Base-by-base conservation (phyloP, 2,113 vertebrate species). In the Pampusana beccarii region DNA sequence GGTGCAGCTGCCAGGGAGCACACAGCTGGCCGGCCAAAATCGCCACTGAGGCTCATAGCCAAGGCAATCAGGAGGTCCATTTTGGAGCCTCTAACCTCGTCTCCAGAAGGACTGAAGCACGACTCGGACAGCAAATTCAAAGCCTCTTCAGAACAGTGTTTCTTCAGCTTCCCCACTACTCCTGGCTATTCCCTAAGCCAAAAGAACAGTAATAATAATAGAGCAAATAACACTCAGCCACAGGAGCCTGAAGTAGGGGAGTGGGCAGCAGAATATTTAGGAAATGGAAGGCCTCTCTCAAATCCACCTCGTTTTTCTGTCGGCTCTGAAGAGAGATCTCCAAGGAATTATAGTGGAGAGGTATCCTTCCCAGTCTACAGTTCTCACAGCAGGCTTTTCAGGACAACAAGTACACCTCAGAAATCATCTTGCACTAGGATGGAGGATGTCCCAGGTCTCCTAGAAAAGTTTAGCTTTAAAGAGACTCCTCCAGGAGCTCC, bases 391-490 rank as follows among this genome's bases (percentile, higher is more conserved):
- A 73, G 54, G 60, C 44, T 65, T 42, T 81, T 70, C 60, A 93
- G 81, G 58, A n/a, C 16, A 58, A 48, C 33, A 33, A 51, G 16
- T 16, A 17, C 34, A 16, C 54, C 80, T 60, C 65, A 48, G 20
- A 70, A 92, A 74, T 20, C 86, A 8, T 29, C 82, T 40, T 71
- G 61, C 65, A 81, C 74, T 85, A 97, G 93, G 74, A 62, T 96
- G 7, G 98, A 98, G 67, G 98, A 98, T 57, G 97, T 98, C 16
- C 98, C 98, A 44, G 95, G 86, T 13, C 98, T 98, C 86, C 91
- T 98, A 5, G 98, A 98, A 77, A 98, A 96, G 91, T 98, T 98
- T 87, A 98, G 88, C 18, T 93, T 98, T 82, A 97, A 96, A 56
- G 98, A 98, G 51, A 94, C 82, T 38, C 34, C 85, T 17, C 36